A percentile compares a stretch with the other conserved stretches of the same genome.
phyloP scores from a whole-genome alignment of 2,113 vertebrate species.

The Solea solea region DNA sequence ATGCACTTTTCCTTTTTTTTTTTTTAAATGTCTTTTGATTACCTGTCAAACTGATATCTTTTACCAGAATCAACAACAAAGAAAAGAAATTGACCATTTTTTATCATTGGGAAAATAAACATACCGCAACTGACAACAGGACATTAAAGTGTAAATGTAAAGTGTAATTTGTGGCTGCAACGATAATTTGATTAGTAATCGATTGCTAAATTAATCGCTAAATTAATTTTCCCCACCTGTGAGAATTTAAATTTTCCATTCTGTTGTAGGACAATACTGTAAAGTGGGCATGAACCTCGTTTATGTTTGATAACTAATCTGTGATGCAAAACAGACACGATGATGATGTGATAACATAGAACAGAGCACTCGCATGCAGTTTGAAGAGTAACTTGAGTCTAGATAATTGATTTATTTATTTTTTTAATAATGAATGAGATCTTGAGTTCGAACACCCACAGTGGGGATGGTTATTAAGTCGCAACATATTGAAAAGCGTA shows the following conservation, averaged over 20 bases:
- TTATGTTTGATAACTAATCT: no score
- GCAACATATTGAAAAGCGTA: constrained; percentile 49
- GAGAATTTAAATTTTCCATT: background rate
- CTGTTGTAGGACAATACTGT: background rate
- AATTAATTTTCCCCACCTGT: no score
- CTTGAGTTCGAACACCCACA: constrained; percentile 32
- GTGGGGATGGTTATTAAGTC: constrained; percentile 9
- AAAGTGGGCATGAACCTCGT: background rate
- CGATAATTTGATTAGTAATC: no score
- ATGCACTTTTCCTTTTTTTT: no score
- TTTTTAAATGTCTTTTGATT: no score
- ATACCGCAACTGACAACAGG: no score
- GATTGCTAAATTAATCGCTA: no score
- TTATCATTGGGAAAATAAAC: no score
- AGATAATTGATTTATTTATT: constrained; percentile 34
- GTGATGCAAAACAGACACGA: background rate
- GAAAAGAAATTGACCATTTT: no score
- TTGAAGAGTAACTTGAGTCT: constrained; percentile 17
- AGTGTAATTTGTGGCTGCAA: no score
- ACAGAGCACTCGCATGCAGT: background rate
- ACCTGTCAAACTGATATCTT: no score
- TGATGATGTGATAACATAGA: constrained; percentile 10
- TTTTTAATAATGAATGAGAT: constrained; percentile 11
- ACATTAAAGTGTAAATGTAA: background rate
- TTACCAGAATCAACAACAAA: no score